phyloP scores from a whole-genome alignment of 1,140 invertebrate genomes.

The Acromyrmex charruanus region DNA sequence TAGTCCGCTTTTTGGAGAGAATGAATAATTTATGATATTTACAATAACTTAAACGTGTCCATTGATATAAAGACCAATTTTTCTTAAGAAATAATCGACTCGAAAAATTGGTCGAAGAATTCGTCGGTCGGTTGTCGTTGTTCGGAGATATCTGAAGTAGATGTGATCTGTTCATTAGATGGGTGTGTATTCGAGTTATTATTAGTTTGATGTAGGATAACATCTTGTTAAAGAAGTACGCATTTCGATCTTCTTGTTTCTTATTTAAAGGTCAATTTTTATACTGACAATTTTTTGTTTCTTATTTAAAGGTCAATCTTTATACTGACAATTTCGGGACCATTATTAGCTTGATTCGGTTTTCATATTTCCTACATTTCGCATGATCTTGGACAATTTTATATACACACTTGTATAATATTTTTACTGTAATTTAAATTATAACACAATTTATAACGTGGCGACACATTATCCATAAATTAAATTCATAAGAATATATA shows the following conservation, averaged over 20 bases:
- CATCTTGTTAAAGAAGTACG: conserved; percentile 47
- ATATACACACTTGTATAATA: conserved; percentile 46
- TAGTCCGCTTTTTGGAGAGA: conserved; percentile 81
- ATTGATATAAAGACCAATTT: conserved; percentile 61
- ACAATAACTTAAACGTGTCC: conserved; percentile 61
- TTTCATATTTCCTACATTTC: conserved; percentile 36
- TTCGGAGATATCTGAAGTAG: conserved; percentile 52
- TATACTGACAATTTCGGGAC: conserved; percentile 74
- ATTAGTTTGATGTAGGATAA: conserved; percentile 64
- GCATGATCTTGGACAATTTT: conserved; percentile 48
- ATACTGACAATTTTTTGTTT: conserved; percentile 57
- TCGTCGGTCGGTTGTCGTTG: not conserved
- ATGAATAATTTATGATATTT: conserved; percentile 74
- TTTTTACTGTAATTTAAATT: conserved; percentile 58
- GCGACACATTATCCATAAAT: conserved; percentile 25
- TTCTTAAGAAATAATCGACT: not conserved
- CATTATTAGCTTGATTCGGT: conserved; percentile 68
- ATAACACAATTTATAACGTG: conserved; percentile 44
- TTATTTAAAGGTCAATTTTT: conserved; percentile 53
- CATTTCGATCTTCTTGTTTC: conserved; percentile 46
- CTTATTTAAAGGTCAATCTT: conserved; percentile 61
- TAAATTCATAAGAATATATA: conserved; percentile 39
- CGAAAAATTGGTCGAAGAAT: conserved; percentile 40
- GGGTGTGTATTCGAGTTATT: conserved; percentile 63
- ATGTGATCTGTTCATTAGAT: conserved; percentile 67